Base-by-base conservation (phyloP, 2,113 vertebrate species). In the Malurus cyaneus region DNA sequence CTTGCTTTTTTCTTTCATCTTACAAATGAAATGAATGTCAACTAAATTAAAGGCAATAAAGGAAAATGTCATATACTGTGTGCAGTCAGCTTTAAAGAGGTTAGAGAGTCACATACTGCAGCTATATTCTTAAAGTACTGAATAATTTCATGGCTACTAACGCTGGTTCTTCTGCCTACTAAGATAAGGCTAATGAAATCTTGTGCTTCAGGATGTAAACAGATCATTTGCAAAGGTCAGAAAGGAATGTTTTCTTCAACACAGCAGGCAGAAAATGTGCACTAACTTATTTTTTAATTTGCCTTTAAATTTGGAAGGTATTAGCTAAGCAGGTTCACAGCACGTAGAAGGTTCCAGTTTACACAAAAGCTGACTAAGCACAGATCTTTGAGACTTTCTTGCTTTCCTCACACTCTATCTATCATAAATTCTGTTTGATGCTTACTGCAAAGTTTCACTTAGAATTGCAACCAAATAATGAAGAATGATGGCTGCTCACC, bases 41-140 rank as follows among this genome's bases (percentile, higher is more conserved):
- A 78, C 73, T 87, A 72, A 94, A 92, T 93, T 95, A 93, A 89
- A 91, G 71, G 59, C 88, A 96, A 93, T 81, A 86, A 88, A 96
- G 91, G 80, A 60, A 93, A 93, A 91, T 84, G 89, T 86, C 91
- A 77, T 89, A 57, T 17, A 46, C 54, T 49, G 70, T 61, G 86
- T 85, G 84, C 80, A 94, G 66, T 92, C 78, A 92, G 78, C 91
- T 73, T 94, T 82, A 56, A 79, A 81, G 80, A 81, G 81, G 74
- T 89, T 81, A 82, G 69, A 77, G 79, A 82, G 78, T 84, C 91
- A 92, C 52, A 86, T 34, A 69, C 15, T 76, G 62, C 66, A 91
- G 34, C 53, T 14, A 25, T 61, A 93, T 94, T 89, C 74, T 84
- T 53, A 85, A 76, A 96, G 70, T 54, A 57, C 14, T 59, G 78